phyloP scores from a whole-genome alignment of 2,888 invertebrate genomes.

The Myopa testacea region DNA sequence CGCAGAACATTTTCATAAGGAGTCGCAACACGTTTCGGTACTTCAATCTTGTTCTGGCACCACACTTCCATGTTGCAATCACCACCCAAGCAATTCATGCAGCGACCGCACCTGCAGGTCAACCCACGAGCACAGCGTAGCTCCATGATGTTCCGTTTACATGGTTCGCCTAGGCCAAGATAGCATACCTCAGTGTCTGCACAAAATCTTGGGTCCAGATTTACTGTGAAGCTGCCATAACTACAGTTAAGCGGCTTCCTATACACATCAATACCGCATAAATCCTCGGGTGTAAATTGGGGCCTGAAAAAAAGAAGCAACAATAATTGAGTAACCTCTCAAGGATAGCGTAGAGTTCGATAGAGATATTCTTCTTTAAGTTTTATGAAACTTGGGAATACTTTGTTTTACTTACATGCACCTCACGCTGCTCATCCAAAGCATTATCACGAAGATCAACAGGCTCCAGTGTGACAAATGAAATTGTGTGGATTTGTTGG shows the following conservation, averaged over 20 bases:
- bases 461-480: neutral
- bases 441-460: conserved; percentile 7
- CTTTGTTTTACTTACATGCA: conserved; percentile 22
- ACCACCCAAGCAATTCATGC: conserved; percentile 21
- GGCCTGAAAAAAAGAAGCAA: neutral
- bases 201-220: conserved; percentile 1
- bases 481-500: neutral
- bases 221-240: conserved; percentile 15
- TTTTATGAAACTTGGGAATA: neutral
- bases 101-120: conserved; percentile 27
- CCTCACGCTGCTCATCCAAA: conserved; percentile 7
- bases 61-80: conserved; percentile 26
- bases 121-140: conserved; percentile 29
- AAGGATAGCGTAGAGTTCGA: neutral
- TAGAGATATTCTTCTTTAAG: neutral
- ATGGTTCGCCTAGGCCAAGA: conserved; percentile 22
- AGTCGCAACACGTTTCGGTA: conserved; percentile 7
- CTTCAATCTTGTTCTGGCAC: conserved; percentile 14
- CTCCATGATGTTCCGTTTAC: conserved; percentile 12
- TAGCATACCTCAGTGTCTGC: conserved; percentile 22
- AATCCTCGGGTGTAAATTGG: conserved; percentile 14
- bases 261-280: conserved; percentile 11
- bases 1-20: conserved; percentile 9
- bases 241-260: conserved; percentile 20
- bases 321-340: neutral